Evolutionary conservation across 2,797 vertebrate genomes (phyloP), one percentile per base, ranked within the genome.

Genomic region (Brotula barbata): DNA sequence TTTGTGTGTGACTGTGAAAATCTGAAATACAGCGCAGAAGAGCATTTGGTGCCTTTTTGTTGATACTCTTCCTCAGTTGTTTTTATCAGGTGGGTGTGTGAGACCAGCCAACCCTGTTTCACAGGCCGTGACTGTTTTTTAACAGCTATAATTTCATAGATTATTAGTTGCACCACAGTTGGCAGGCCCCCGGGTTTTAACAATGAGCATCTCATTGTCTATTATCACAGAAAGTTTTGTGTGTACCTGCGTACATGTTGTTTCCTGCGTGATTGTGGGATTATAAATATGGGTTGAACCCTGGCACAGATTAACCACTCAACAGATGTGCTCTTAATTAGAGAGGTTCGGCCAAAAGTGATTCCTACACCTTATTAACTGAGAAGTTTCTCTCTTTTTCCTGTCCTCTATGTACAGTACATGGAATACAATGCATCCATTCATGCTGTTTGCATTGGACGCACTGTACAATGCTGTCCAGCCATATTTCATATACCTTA

Each of bases 401-500:
- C 37, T 56, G 3, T 65, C 23, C 28, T 1, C 13, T 43, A 51
- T 25, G 11, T 21, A 15, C 19, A 50, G 40, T 20, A 49, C 22
- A 39, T 20, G 28, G 34, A 33, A 17, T 19, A 1, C 15, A 45
- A 19, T 15, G 3, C 15, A 44, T 63, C 56, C 49, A 16, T 48
- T 69, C 34, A 19, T 58, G 25, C 7, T 28, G 7, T 7, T 23
- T 20, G 10, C 39, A 46, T 34, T 44, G 7, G 73, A 71, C 62
- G 47, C 11, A 0, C 61, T 33, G 15, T 20, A 54, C 44, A 7
- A 2, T 56, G 34, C 37, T 52, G 64, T 44, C 12, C 21, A n/a
- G 53, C 7, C 62, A 23, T 64, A 41, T 47, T 61, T 74, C 21
- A 21, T 70, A 70, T 76, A 45, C 62, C 58, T 64, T 10, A 71